phyloP scores from a whole-genome alignment of 1,140 invertebrate genomes.

The Spodoptera litura region DNA sequence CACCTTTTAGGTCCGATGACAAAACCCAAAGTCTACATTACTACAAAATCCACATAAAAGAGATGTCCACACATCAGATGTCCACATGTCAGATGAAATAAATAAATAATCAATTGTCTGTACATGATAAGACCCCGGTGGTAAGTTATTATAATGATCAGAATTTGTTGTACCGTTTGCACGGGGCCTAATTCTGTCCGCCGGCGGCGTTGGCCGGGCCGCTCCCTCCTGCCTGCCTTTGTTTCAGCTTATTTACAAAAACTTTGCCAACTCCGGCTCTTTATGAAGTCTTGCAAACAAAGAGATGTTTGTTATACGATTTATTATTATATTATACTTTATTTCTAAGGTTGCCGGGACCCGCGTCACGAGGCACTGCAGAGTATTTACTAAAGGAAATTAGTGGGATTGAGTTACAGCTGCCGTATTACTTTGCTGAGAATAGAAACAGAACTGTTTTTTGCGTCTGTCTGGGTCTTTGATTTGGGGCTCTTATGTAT shows the following conservation, averaged over 20 bases:
- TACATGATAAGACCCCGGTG: neutral
- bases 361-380: no score
- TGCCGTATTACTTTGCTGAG: no score
- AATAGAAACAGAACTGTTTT: no score
- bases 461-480: no score
- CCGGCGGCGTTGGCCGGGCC: neutral
- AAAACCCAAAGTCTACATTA: no score
- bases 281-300: slow-evolving; percentile 20
- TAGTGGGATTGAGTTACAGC: no score
- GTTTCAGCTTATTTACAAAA: slow-evolving; percentile 28
- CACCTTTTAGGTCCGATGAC: no score
- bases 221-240: neutral
- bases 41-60: neutral
- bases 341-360: no score
- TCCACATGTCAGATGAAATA: neutral
- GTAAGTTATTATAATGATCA: slow-evolving; percentile 21
- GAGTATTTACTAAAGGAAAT: no score
- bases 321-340: slow-evolving; percentile 13
- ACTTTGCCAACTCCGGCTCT: slow-evolving; percentile 14
- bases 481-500: no score
- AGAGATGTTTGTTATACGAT: neutral
- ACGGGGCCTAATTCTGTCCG: neutral
- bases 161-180: neutral
- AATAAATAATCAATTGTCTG: neutral
- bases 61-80: no score